These are phyloP conservation scores for Sesamia inferens DNA, from an alignment of 2,888 invertebrate genomes.

Conservation along the genomic window DNA sequence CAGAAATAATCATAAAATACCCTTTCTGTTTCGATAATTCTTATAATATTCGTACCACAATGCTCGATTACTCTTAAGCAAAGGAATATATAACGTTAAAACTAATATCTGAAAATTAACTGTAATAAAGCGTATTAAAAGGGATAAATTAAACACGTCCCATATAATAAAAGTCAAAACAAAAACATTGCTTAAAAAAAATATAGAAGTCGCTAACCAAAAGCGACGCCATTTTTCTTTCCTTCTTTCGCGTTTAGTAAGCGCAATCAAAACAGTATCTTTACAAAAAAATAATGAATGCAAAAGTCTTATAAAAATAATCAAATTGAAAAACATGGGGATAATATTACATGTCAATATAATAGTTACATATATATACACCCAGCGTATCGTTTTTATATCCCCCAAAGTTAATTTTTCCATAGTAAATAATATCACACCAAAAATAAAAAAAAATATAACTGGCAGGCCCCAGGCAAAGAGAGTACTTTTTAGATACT, in stretches of 20 bases:
- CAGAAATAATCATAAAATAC: constrained; percentile 1
- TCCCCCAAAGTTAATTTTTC: not conserved
- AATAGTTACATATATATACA: not conserved
- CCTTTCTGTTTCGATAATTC: not conserved
- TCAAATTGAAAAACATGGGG: constrained; percentile 12
- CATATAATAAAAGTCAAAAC: constrained; percentile 14
- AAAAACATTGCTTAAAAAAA: constrained; percentile 24
- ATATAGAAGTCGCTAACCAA: constrained; percentile 5
- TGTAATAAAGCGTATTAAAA: constrained; percentile 4
- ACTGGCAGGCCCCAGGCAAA: constrained; percentile 35
- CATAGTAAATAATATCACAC: constrained; percentile 2
- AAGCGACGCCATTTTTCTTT: constrained; percentile 26
- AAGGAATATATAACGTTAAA: constrained; percentile 15
- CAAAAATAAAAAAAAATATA: not conserved
- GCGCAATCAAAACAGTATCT: not conserved
- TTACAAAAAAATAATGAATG: not conserved
- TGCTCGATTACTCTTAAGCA: constrained; percentile 23
- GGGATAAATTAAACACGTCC: constrained; percentile 13
- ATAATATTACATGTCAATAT: not conserved
- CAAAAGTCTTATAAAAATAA: constrained; percentile 30
- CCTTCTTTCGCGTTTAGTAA: not conserved
- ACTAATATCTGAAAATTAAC: constrained; percentile 21
- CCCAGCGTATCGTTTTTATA: not conserved
- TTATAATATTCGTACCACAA: constrained; percentile 31
- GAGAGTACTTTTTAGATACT: constrained; percentile 24